Base-by-base conservation (phyloP, 2,888 invertebrate genomes). In the Sicus ferrugineus region DNA sequence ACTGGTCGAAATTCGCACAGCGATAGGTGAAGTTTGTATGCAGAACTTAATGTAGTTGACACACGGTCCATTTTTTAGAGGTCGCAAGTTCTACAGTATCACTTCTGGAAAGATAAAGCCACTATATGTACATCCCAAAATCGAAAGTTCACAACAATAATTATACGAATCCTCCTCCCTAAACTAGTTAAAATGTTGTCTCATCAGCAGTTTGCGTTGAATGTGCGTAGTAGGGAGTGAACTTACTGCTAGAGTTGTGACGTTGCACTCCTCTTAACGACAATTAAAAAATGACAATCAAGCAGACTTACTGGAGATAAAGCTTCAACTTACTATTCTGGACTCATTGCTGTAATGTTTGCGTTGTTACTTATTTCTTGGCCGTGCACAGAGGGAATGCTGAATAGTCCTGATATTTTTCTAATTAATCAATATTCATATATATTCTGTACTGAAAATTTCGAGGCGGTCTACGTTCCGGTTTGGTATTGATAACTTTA, bases 281-380 rank as follows among this genome's bases (percentile, higher is more conserved):
- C 58, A 67, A 58, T 46, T 28, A 14, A 11, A 58, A 59, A 67
- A 59, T 30, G 59, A 34, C 46, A 58, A 46, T 38, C 21, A 21
- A 59, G 50, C 21, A 50, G 19, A 16, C 11, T 19, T 30, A 6
- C 21, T 14, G 70, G 58, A 77, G 46, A 31, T 62, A 14, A 21
- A 31, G 64, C 16, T 68, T 70, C 72, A 76, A 85, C 92, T 92
- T 87, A 93, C 92, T 92, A 93, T 90, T 93, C 92, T 80, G 92
- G 92, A 90, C 92, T 92, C 92, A 93, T 92, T 76, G 85, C 85
- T 76, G 86, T 85, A 85, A 86, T 86, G 80, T 80, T 64, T 56
- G 48, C 61, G 31, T 65, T 58, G 30, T 59, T 63, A 11, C 28
- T 56, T 23, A 11, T 16, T 52, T 46, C 3, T 19, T 19, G 19